These are phyloP conservation scores for Andrena bicolor DNA, from an alignment of 2,888 invertebrate species.

Conservation along the genomic window DNA sequence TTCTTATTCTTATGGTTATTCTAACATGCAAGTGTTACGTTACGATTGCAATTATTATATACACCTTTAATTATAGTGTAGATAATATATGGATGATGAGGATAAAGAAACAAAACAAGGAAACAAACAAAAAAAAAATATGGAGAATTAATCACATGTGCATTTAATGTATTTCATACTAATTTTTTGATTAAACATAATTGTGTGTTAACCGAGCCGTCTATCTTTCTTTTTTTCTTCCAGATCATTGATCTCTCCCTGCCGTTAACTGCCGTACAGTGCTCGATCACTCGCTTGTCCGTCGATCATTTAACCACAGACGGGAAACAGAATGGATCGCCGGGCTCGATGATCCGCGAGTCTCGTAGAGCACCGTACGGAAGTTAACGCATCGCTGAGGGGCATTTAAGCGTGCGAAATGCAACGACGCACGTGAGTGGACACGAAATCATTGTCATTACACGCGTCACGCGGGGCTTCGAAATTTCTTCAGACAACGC, in stretches of 20 bases:
- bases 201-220: slow-evolving; percentile 83
- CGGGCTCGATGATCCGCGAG: not conserved
- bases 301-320: not conserved
- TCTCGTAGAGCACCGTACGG: slow-evolving; percentile 37
- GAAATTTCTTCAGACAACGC: slow-evolving; percentile 3
- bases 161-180: slow-evolving; percentile 85
- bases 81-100: slow-evolving; percentile 81
- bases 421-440: slow-evolving; percentile 7
- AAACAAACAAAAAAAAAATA: slow-evolving; percentile 63
- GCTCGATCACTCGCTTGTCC: slow-evolving; percentile 12
- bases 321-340: not conserved
- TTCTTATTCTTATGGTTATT: slow-evolving; percentile 80
- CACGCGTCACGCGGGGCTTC: not conserved
- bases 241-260: slow-evolving; percentile 63
- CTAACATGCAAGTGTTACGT: slow-evolving; percentile 80
- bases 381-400: slow-evolving; percentile 37
- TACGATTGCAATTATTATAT: slow-evolving; percentile 80
- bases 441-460: slow-evolving; percentile 30
- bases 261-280: slow-evolving; percentile 50
- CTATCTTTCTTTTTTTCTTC: slow-evolving; percentile 77
- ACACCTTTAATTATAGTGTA: slow-evolving; percentile 83
- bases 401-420: slow-evolving; percentile 22
- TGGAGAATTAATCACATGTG: slow-evolving; percentile 84
- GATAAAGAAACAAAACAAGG: slow-evolving; percentile 63
- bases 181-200: slow-evolving; percentile 85